phyloP scores from a whole-genome alignment of 2,888 invertebrate genomes.

The Tetropium fuscum region DNA sequence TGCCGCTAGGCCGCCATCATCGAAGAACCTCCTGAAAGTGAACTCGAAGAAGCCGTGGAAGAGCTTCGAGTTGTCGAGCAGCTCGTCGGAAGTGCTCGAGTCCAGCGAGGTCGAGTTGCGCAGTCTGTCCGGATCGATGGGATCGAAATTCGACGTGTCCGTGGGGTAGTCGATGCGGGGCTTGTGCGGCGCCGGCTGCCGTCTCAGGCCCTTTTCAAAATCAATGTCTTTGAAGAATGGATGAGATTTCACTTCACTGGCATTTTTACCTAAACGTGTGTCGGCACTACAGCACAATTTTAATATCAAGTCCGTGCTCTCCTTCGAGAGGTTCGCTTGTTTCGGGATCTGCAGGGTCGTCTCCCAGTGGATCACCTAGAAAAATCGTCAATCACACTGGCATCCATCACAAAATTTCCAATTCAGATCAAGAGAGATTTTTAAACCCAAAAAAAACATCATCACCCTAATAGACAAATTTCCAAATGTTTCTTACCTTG shows the following conservation, averaged over 20 bases:
- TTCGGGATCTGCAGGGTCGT: slow-evolving; percentile 91
- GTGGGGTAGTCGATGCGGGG: slow-evolving; percentile 95
- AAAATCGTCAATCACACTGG: slow-evolving; percentile 42
- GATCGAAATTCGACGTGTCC: slow-evolving; percentile 99
- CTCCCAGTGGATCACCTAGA: slow-evolving; percentile 96
- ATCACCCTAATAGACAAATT: too few species aligned
- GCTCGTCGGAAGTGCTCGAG: slow-evolving; percentile 84
- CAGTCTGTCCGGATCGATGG: slow-evolving; percentile 90
- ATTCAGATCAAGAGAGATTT: too few species aligned
- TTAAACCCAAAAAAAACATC: too few species aligned
- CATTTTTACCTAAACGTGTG: slow-evolving; percentile 90
- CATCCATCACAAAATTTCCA: too few species aligned
- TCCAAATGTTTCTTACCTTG: too few species aligned
- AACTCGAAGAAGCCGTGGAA: slow-evolving; percentile 99
- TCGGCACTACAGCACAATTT: slow-evolving; percentile 92
- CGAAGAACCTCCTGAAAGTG: slow-evolving; percentile 98
- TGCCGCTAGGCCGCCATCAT: slow-evolving; percentile 78
- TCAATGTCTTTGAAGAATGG: slow-evolving; percentile 92
- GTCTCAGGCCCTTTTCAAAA: slow-evolving; percentile 89
- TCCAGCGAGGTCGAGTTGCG: slow-evolving; percentile 84
- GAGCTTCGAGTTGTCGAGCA: slow-evolving; percentile 83
- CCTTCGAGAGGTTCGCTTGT: slow-evolving; percentile 86
- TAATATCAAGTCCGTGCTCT: slow-evolving; percentile 90
- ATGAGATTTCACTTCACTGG: slow-evolving; percentile 93
- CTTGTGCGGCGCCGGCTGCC: slow-evolving; percentile 91